Conservation (phyloP, 30 jellyfish, hydroid and myxozoan species). For the Mastigias papua region DNA sequence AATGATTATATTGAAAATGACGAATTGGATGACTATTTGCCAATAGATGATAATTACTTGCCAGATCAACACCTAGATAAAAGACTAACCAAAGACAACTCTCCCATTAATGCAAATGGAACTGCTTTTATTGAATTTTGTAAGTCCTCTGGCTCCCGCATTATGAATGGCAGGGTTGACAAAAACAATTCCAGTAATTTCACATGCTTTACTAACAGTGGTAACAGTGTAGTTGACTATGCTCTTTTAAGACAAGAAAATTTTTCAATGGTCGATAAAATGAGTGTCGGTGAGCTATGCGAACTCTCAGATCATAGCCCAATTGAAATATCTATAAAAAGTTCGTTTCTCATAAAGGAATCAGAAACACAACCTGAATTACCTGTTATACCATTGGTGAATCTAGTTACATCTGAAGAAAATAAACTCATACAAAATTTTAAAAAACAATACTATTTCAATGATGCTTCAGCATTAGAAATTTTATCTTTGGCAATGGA, state of each 20-base stretch:
- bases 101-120: constrained; percentile 28
- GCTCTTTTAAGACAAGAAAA: too few relatives aligned
- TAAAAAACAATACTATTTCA: constrained; percentile 10
- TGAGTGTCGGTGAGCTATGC: too few relatives aligned
- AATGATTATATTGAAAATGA: constrained; percentile 45
- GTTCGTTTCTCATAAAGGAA: neutral
- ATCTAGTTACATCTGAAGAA: constrained; percentile 8
- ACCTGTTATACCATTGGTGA: neutral
- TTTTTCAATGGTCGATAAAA: too few relatives aligned
- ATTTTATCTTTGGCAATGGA: constrained; percentile 12
- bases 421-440: neutral
- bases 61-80: constrained; percentile 31
- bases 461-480: constrained; percentile 3
- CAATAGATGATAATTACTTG: constrained; percentile 37
- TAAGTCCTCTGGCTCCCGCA: constrained; percentile 26
- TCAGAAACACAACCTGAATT: constrained; percentile 15
- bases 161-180: constrained; percentile 35
- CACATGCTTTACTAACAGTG: constrained; percentile 26
- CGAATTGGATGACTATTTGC: constrained; percentile 56
- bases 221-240: too few relatives aligned
- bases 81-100: constrained; percentile 2
- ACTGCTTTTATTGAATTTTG: constrained; percentile 16
- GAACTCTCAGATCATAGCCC: constrained; percentile 40
- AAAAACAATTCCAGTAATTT: constrained; percentile 7
- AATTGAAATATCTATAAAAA: constrained; percentile 12